Percentiles rank a stretch among this genome's conserved stretches.
Evolutionary conservation across 2,113 vertebrate species (phyloP).

Genomic region (Oenanthe oenanthe): DNA sequence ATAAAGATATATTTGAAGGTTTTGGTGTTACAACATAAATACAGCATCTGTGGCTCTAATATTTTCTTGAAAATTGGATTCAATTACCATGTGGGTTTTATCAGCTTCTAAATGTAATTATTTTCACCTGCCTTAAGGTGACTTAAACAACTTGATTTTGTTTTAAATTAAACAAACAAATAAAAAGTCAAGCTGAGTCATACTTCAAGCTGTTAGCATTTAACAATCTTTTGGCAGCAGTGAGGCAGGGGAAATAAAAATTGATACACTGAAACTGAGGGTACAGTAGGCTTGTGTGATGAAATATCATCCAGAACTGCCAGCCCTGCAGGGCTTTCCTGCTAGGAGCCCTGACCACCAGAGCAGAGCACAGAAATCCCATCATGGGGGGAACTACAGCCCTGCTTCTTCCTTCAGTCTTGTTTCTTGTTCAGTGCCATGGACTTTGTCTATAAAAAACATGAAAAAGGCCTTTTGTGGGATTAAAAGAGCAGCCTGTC

Average conservation of each 20-base stretch:
- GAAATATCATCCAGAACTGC: not conserved
- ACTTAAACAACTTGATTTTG: not conserved
- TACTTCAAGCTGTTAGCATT: not conserved
- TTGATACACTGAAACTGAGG: fast-evolving
- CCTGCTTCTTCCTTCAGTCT: not conserved
- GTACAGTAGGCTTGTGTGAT: not conserved
- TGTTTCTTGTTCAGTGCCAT: not conserved
- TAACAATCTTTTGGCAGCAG: not conserved
- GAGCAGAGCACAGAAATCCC: not conserved
- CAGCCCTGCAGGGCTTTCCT: not conserved
- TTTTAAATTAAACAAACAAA: not conserved
- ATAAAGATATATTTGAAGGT: not conserved
- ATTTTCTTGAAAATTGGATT: not conserved
- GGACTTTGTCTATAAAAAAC: not conserved
- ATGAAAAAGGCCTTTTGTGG: not conserved
- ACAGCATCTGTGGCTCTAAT: not conserved
- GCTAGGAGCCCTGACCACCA: fast-evolving
- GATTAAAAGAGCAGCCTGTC: not conserved
- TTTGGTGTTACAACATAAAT: not conserved
- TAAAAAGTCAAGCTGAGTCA: not conserved
- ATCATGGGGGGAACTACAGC: fast-evolving
- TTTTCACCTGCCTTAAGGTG: not conserved
- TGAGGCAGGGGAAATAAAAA: not conserved
- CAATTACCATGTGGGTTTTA: not conserved
- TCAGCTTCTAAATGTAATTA: not conserved